Evolutionary conservation across 2,888 invertebrate species (phyloP), one percentile per base, ranked within the genome.

Genomic region (Phortica okadai): DNA sequence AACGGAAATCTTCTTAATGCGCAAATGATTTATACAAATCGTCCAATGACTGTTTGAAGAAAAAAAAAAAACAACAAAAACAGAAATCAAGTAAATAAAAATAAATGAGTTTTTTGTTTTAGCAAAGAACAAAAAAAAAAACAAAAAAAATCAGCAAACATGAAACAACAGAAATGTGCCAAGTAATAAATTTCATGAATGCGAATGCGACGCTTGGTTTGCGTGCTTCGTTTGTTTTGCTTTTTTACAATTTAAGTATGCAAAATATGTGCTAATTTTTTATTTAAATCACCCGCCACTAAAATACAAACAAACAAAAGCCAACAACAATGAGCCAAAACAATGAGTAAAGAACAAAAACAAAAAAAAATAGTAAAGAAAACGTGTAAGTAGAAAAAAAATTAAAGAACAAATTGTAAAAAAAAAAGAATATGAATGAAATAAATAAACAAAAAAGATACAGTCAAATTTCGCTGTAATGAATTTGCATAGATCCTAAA

Each of bases 201-300:
- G 62, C 25, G 50, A 8, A 8, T 11, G 50, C 14, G 7, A 14
- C 14, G 4, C 2, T 59, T 59, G 16, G n/a, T 59, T 11, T 8
- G n/a, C 66, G 42, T 16, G n/a, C 42, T n/a, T 33, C 41, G 10
- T 66, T 42, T 16, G 42, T 41, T 66, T 21, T 62, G 16, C 5
- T 62, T 62, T 62, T 62, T 66, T 42, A 33, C 14, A 14, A 42
- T 66, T 66, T 41, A 11, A 42, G 42, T 41, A 66, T 66, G 66
- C 42, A 66, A 66, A 66, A 41, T 14, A 66, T 66, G 66, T 66
- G 66, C 66, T 66, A 66, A 66, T 66, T 66, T 66, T 66, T 66
- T 66, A 66, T 66, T 66, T 66, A 66, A 66, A 66, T 66, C 7
- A 42, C 42, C 10, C 42, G 66, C 25, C n/a, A 10, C 42, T 41